These are phyloP conservation scores for Cettia cetti DNA, from an alignment of 2,113 vertebrate species.

Conservation along the genomic window DNA sequence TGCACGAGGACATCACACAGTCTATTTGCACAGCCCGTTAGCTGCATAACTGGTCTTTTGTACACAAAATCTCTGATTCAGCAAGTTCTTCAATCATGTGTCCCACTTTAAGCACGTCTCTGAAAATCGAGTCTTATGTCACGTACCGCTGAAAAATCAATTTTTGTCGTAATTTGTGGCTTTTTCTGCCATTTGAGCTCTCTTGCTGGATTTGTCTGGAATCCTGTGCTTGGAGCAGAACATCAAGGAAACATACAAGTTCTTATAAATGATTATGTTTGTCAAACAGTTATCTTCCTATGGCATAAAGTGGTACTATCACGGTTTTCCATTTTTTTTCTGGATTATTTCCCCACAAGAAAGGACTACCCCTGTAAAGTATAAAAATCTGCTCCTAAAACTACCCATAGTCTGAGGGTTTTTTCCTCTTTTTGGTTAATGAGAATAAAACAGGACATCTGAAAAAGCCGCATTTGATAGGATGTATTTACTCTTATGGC, in stretches of 20 bases:
- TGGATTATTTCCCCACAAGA: background rate
- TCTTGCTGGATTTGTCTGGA: background rate
- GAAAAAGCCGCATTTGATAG: background rate
- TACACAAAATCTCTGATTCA: constrained; percentile 52
- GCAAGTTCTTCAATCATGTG: constrained; percentile 24
- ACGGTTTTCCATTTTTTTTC: background rate
- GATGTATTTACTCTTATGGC: background rate
- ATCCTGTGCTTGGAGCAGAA: background rate
- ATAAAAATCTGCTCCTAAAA: background rate
- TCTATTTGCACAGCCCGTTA: constrained; percentile 2
- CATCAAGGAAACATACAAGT: background rate
- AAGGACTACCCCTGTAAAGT: background rate
- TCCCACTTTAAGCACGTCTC: background rate
- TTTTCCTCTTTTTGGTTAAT: background rate
- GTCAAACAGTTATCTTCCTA: background rate
- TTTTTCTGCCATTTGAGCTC: background rate
- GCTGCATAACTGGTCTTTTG: constrained; percentile 52
- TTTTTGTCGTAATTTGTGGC: background rate
- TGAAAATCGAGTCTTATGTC: background rate
- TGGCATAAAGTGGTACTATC: background rate
- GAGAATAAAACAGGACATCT: background rate
- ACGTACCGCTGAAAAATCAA: background rate
- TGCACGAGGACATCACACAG: background rate
- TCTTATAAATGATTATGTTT: background rate
- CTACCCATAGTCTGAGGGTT: background rate